Base-by-base conservation (phyloP, 2,113 vertebrate genomes). In the Neofelis nebulosa region DNA sequence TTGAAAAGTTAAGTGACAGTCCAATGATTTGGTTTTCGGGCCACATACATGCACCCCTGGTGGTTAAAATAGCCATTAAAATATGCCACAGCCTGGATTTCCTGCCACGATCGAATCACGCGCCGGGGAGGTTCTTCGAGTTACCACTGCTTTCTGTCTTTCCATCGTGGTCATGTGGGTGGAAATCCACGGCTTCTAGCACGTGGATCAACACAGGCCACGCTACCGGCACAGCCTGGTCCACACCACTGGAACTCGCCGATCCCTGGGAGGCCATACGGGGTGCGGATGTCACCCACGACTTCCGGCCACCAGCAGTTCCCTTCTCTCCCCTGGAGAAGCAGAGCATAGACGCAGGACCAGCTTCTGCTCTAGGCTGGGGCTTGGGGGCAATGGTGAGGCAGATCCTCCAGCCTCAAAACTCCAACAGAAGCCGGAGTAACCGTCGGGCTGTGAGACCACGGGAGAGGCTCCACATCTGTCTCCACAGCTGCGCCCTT, bases 131-230 rank as follows among this genome's bases (percentile, higher is more conserved):
- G 61, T 36, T 29, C 50, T 29, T 7, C 27, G 50, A 29, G 79
- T 7, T 27, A 4, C 66, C 33, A 36, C 1, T 13, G 36, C 57
- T 66, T 31, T 85, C 41, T 25, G 19, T 6, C 33, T 18, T 45
- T 45, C 88, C 8, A 11, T 0, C 0, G 80, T 15, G 38, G 9
- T 21, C 29, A 45, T 0, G 19, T 4, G 36, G 21, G 29, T 5
- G 12, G 73, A 76, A 81, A 90, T 33, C 36, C 31, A 25, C 29
- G 55, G 73, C 45, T 45, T 66, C 66, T 55, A 68, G 82, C 80
- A 89, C 5, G 0, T 31, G 63, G 41, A 38, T 55, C n/a, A 45
- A 36, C 25, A 16, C 55, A 48, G 66, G 38, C 27, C 87, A 68
- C 7, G 41, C 11, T 29, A 11, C 14, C 12, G 81, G 38, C 38